Percentiles rank a stretch among this genome's conserved stretches.
Evolutionary conservation across 2,113 vertebrate genomes (phyloP).

Genomic region (Varanus komodoensis): DNA sequence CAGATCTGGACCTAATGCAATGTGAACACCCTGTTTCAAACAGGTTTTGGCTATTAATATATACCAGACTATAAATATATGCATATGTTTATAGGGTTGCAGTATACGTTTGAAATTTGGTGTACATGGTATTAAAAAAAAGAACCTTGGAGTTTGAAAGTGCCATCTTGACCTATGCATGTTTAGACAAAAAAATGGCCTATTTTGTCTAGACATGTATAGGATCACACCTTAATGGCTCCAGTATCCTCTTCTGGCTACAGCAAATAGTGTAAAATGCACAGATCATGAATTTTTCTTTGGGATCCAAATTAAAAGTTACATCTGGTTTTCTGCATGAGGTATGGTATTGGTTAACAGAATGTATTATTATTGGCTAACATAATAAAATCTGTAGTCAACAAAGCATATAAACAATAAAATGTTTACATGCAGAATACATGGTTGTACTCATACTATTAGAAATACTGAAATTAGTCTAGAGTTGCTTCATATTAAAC

Average conservation of each 20-base stretch:
- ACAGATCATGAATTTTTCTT: not conserved
- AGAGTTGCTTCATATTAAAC: not conserved
- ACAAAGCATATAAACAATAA: not conserved
- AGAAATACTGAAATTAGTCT: not conserved
- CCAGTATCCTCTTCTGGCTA: not conserved
- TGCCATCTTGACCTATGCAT: too few relatives aligned
- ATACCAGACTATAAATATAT: not conserved
- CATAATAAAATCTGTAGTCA: not conserved
- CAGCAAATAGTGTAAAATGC: not conserved
- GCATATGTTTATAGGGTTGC: not conserved
- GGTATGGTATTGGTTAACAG: not conserved
- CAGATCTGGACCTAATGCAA: too few relatives aligned
- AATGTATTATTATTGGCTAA: not conserved
- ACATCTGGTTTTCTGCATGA: not conserved
- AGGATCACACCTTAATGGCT: not conserved
- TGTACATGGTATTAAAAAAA: not conserved
- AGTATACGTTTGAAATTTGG: not conserved
- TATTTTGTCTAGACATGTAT: too few relatives aligned
- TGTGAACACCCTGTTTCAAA: not conserved
- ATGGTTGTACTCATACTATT: not conserved
- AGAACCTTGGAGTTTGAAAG: not conserved
- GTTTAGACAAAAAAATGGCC: too few relatives aligned
- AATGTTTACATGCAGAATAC: not conserved
- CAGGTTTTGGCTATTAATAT: not conserved
- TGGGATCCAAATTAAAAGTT: not conserved